Evolutionary conservation across 2,888 invertebrate genomes (phyloP), one percentile per base, ranked within the genome.

Genomic region (Marasmarcha lunaedactyla): DNA sequence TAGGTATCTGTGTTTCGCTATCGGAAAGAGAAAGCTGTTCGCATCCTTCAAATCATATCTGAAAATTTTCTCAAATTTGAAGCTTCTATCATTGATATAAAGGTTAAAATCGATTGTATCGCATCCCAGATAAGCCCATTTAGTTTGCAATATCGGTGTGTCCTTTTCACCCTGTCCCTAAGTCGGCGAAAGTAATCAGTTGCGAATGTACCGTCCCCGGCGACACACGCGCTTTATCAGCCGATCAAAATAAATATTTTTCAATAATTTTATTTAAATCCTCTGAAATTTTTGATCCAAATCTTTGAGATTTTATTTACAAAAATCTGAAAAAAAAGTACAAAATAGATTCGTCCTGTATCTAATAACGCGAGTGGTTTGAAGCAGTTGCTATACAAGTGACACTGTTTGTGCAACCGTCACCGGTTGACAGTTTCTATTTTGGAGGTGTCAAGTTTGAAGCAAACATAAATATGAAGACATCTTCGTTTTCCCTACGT

Each of bases 401-500:
- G 20, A 20, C 20, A 20, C 7, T 20, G 20, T 7, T 20, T 20
- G 4, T 30, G 4, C 30, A 30, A 30, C 30, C 30, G 30, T 3
- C 20, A 7, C 3, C 20, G 20, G 20, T 20, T 20, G 20, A 20
- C 20, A 7, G 20, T 20, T 20, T 7, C 7, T n/a, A 25, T 30
- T 30, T 30, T 11, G n/a, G 30, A 30, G 7, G 20, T 20, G 7
- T n/a, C 20, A 7, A 20, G 20, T 20, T 20, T 20, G 30, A 4
- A 9, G 48, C 48, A 57, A 66, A 67, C 64, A 70, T 72, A 72
- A 88, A 85, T 60, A 91, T 90, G 91, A 91, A 90, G 87, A 90
- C 90, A 33, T 90, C 90, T 37, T 90, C 90, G 59, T 90, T 90
- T 65, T 90, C 90, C 13, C 86, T 91, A 38, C 89, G 90, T 51